Base-by-base conservation (phyloP, 2,113 vertebrate species). In the Actenoides hombroni region DNA sequence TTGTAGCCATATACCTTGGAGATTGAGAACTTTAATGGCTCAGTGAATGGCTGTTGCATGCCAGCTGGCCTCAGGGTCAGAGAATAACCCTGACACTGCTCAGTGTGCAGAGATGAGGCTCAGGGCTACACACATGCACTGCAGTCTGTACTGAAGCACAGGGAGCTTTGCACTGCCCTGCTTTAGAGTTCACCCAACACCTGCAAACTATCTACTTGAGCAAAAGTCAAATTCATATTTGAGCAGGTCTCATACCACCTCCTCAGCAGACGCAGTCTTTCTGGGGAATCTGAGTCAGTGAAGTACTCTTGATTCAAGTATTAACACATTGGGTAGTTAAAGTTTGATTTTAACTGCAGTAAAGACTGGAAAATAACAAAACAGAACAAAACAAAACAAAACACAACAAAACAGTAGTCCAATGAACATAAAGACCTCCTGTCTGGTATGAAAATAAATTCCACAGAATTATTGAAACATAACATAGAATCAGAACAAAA, bases 1-100 rank as follows among this genome's bases (percentile, higher is more conserved):
- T 4, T 0, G 0, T 69, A 17, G 11, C 5, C 15, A 51, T 33
- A 7, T 6, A 20, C 6, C 44, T 73, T 57, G 24, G 26, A 86
- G 16, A 65, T 0, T 19, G 25, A 81, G 29, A 53, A 44, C 6
- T 74, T 86, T 15, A 35, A 48, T 7, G 56, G 6, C 24, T 59
- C 0, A 0, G 40, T 56, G 61, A 37, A 76, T 1, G 28, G 6
- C 5, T 75, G 17, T 53, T 69, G 35, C 6, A 21, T 46, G 11
- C 5, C 59, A 42, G n/a, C 6, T 61, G 40, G 12, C 24, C 16
- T 48, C 0, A 0, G 39, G 67, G 40, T 2, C 44, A 33, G 11
- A 35, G n/a, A 56, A 46, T 2, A 79, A 51, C 28, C 33, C 54
- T 29, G 35, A 33, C 28, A 31, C 23, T 31, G 46, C 33, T 25